These are phyloP conservation scores for Drosophila lacicola DNA, from an alignment of 2,888 invertebrate genomes.

Conservation along the genomic window DNA sequence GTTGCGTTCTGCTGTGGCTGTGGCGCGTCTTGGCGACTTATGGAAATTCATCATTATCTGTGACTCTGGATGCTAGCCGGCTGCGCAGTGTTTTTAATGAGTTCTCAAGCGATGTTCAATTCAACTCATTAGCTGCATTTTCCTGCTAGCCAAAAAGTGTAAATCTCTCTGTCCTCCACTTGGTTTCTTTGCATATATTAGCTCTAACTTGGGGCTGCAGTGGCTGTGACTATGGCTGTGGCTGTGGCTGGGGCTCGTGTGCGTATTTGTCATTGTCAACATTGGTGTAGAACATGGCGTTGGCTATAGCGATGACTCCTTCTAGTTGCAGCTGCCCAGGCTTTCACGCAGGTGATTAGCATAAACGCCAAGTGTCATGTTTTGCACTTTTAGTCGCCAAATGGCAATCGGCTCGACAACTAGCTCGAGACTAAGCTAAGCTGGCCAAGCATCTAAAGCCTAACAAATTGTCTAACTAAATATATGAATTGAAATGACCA, in stretches of 20 bases:
- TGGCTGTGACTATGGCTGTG: conserved; percentile 5
- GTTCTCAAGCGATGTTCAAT: conserved; percentile 80
- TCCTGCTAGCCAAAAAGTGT: conserved; percentile 75
- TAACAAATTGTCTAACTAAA: conserved; percentile 64
- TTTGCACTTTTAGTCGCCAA: conserved; percentile 65
- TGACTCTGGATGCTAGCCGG: conserved; percentile 25
- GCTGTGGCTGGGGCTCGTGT: conserved; percentile 63
- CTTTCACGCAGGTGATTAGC: conserved; percentile 85
- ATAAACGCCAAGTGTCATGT: conserved; percentile 83
- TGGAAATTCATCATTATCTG: conserved; percentile 83
- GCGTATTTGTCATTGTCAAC: conserved; percentile 85
- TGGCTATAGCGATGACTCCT: conserved; percentile 32
- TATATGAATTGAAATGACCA: conserved; percentile 61
- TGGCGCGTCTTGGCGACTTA: conserved; percentile 76
- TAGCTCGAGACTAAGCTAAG: conserved; percentile 31
- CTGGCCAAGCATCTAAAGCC: conserved; percentile 50
- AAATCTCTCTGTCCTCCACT: conserved; percentile 43
- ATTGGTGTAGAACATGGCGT: conserved; percentile 80
- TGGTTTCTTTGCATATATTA: conserved; percentile 64
- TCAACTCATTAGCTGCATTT: conserved; percentile 79
- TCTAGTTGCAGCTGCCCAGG: conserved; percentile 76
- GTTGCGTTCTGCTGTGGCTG: conserved; percentile 69
- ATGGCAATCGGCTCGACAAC: conserved; percentile 27
- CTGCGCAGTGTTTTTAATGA: conserved; percentile 72
- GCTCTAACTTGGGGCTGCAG: conserved; percentile 12